Percentiles rank a stretch among this genome's conserved stretches.
phyloP scores from a whole-genome alignment of 1,140 invertebrate genomes.

The Sminthurides bifidus region DNA sequence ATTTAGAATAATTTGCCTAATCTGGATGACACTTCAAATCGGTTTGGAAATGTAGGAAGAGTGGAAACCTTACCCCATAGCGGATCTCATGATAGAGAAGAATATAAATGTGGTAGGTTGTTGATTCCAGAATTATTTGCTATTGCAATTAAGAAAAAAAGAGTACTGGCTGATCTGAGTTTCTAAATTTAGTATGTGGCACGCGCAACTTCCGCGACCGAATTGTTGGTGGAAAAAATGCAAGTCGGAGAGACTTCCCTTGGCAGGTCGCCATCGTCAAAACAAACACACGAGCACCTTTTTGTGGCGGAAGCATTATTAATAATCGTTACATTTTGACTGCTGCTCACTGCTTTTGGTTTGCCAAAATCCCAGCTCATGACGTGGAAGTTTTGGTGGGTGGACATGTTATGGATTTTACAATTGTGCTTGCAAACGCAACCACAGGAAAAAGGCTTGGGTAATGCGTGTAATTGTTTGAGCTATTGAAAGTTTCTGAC shows the following conservation, averaged over 20 bases:
- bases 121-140: too few species aligned
- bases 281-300: constrained; percentile 12
- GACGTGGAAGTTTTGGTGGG: background rate
- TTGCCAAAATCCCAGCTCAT: background rate
- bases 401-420: constrained; percentile 1
- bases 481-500: background rate
- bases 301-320: constrained; percentile 18
- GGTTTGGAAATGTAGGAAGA: background rate
- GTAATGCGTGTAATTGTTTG: background rate
- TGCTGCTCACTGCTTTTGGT: constrained; percentile 10
- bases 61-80: too few species aligned
- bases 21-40: background rate
- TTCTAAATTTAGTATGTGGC: constrained; percentile 9
- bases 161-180: background rate
- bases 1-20: background rate
- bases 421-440: background rate
- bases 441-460: background rate
- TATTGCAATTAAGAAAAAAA: background rate
- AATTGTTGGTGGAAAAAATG: constrained; percentile 23
- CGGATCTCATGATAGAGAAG: too few species aligned
- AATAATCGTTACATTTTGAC: constrained; percentile 12
- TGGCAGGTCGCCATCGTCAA: constrained; percentile 14
- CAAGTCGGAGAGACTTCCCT: constrained; percentile 15
- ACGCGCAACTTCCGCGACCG: constrained; percentile 12
- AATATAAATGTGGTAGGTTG: background rate